Evolutionary conservation across 1,140 invertebrate genomes (phyloP), one percentile per base, ranked within the genome.

Genomic region (Bombus cullumanus): DNA sequence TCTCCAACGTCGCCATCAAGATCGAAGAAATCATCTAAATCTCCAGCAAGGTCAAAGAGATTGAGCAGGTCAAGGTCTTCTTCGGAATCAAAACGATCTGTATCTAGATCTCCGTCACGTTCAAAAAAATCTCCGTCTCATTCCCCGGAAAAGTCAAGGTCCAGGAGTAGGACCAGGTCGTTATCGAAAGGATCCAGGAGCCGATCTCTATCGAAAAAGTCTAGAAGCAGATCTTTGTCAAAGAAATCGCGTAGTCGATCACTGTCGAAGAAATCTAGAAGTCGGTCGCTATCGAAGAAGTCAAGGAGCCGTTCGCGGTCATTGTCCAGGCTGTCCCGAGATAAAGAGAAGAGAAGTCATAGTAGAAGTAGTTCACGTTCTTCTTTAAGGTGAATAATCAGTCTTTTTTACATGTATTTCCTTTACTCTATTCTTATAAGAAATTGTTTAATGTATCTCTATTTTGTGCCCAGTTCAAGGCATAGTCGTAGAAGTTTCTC

Each of bases 401-500:
- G 22, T 28, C 5, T 37, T 41, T 31, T 41, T 22, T n/a, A 25
- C 9, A 18, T 39, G 9, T 39, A 2, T 37, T 39, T 68, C 3
- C 12, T n/a, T 37, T n/a, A 39, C 9, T 37, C 13, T 25, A 15
- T 5, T 39, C 37, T 39, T 37, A 47, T 86, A 22, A 41, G 2
- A 62, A 37, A 39, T 41, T 59, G 2, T n/a, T 25, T 59, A 39
- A 57, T 77, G n/a, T 25, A 25, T 28, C 3, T 13, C 22, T 6
- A 66, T 53, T 47, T 64, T 72, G 37, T 79, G 37, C 81, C 75
- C 43, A 92, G 92, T 80, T 92, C 91, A 88, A 87, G 94, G 72
- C 91, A 93, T n/a, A 95, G 94, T 90, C 91, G 91, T 69, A 86
- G 88, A 88, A 95, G 94, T 85, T 94, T 92, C 78, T 94, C 94